Base-by-base conservation (phyloP, 2,113 vertebrate genomes). In the human (Homo sapiens) region DNA sequence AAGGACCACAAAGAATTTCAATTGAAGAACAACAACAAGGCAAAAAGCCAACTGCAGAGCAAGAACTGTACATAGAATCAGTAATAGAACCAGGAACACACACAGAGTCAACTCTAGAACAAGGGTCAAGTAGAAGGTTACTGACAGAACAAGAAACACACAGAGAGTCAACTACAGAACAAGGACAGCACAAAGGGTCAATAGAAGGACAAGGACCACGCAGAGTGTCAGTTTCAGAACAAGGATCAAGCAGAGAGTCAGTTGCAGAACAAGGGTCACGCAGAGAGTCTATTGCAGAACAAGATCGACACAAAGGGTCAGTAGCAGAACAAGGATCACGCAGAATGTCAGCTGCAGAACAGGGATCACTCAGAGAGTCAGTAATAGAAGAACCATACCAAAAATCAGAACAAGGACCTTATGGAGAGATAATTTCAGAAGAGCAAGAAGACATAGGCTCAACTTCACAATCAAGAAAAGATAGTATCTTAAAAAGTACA, bases 1-100 rank as follows among this genome's bases (percentile, higher is more conserved):
- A 80, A 84, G 85, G 73, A 48, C 70, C 75, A 73, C 52, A 17
- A 27, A 86, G 23, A 88, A 52, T 48, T 80, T 90, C 89, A 97
- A 32, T 3, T 5, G 6, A 45, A 61, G 97, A 93, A 59, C 48
- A 30, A 73, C 38, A 68, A 48, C 86, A 83, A 79, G 35, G 7
- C 8, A 35, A 9, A 95, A 75, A 84, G 27, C 27, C 59, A 78
- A 20, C 25, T 78, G 12, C 20, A 93, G 87, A 87, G 27, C 45
- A 78, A 76, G 59, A 92, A 83, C 10, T 5, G 23, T 3, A 57
- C 17, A 10, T 52, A 61, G 27, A 66, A 78, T 73, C 83, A 64
- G 20, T 38, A 64, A 59, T 13, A 85, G 32, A 70, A 83, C 52
- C 48, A 78, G 68, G 35, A 72, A 4, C 20, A 4, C n/a, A 43